Percentiles rank a stretch among this genome's conserved stretches.
These are phyloP conservation scores for Drosophila erecta DNA, from an alignment of 1,140 invertebrate genomes.

Conservation along the genomic window DNA sequence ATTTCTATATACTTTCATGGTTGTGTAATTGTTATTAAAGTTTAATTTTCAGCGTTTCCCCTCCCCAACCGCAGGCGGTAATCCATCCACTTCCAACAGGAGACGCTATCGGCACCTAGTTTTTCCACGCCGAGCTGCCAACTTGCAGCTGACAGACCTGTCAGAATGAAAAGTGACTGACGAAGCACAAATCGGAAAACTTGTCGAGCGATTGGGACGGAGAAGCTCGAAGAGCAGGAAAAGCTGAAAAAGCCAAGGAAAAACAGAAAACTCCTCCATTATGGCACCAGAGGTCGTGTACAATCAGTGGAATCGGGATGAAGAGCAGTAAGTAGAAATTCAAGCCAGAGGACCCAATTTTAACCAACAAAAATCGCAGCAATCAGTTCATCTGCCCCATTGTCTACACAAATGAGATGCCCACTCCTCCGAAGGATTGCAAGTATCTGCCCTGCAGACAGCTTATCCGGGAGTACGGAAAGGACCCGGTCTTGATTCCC, in stretches of 20 bases:
- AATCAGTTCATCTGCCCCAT: conserved; percentile 29
- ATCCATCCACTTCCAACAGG: background rate
- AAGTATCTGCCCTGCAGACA: conserved; percentile 53
- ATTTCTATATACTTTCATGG: background rate
- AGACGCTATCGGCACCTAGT: background rate
- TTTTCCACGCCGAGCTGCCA: background rate
- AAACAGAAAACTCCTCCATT: conserved; percentile 1
- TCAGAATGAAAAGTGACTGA: conserved; percentile 13
- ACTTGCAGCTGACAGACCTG: background rate
- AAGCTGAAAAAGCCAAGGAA: background rate
- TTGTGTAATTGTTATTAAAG: background rate
- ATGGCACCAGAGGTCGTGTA: conserved; percentile 17
- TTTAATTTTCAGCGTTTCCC: background rate
- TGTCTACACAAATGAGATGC: conserved; percentile 39
- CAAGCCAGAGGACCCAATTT: background rate
- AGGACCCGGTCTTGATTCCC: conserved; percentile 20
- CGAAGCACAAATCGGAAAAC: conserved; percentile 36
- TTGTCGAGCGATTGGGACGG: conserved; percentile 17
- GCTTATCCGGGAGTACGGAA: conserved; percentile 32
- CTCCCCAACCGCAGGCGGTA: background rate
- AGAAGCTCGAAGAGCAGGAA: background rate
- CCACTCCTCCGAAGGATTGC: conserved; percentile 5
- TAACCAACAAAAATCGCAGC: conserved; percentile 9
- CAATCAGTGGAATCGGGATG: conserved; percentile 11
- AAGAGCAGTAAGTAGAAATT: conserved; percentile 32